phyloP scores from a whole-genome alignment of 2,888 invertebrate species.

The Drosophila vallismaia region DNA sequence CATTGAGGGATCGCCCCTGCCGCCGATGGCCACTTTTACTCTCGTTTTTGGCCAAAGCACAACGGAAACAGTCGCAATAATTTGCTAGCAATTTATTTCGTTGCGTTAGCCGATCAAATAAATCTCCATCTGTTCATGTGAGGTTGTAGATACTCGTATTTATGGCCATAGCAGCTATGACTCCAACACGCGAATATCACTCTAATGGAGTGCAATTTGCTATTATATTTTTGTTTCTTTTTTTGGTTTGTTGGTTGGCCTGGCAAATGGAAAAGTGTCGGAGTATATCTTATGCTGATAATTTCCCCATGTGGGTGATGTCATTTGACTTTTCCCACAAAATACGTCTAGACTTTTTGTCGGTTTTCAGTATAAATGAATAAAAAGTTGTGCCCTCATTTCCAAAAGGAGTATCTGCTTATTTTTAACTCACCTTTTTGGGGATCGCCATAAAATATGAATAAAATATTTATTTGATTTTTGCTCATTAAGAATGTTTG shows the following conservation, averaged over 20 bases:
- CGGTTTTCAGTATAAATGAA: background rate
- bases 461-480: background rate
- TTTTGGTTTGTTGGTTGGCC: slow-evolving; percentile 1
- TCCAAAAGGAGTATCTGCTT: background rate
- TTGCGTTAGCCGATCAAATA: slow-evolving; percentile 69
- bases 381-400: background rate
- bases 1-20: slow-evolving; percentile 33
- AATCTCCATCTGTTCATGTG: slow-evolving; percentile 57
- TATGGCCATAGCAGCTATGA: slow-evolving; percentile 18
- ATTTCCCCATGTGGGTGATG: slow-evolving; percentile 4
- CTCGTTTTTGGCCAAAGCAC: slow-evolving; percentile 59
- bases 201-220: slow-evolving; percentile 32
- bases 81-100: slow-evolving; percentile 71
- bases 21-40: slow-evolving; percentile 63
- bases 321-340: slow-evolving; percentile 11
- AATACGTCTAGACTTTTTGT: background rate
- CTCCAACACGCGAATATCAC: slow-evolving; percentile 33
- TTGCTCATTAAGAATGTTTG: background rate
- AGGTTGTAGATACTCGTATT: slow-evolving; percentile 47
- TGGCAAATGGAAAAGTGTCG: slow-evolving; percentile 10
- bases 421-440: background rate
- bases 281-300: background rate
- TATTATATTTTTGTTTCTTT: background rate
- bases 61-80: slow-evolving; percentile 74
- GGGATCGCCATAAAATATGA: background rate